Evolutionary conservation across 2,113 vertebrate species (phyloP).

Genomic region (Rhabdomys dilectus): DNA sequence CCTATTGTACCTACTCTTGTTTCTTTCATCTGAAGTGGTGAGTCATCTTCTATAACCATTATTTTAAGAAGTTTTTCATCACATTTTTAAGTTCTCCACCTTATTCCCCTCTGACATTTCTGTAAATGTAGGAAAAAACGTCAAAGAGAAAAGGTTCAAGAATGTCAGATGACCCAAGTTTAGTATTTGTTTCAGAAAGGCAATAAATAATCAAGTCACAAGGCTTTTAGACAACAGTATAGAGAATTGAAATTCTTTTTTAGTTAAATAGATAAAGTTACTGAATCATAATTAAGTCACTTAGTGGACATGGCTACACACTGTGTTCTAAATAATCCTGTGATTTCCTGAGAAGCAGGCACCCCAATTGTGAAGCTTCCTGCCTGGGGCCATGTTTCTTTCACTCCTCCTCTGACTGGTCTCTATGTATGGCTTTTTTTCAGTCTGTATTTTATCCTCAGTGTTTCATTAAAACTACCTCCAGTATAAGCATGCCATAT

Average conservation of each 20-base stretch:
- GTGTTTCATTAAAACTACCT: conserved; percentile 71
- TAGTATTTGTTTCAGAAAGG: conserved; percentile 6
- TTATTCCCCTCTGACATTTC: neutral
- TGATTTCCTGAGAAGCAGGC: neutral
- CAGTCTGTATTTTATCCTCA: neutral
- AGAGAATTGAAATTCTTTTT: conserved; percentile 15
- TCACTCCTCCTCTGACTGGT: neutral
- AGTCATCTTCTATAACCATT: conserved; percentile 24
- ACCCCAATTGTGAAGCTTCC: neutral
- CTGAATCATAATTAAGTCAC: neutral
- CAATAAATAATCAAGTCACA: neutral
- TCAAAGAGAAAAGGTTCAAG: neutral
- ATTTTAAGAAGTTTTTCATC: neutral
- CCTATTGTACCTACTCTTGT: neutral
- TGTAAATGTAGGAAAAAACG: conserved; percentile 11
- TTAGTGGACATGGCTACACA: neutral
- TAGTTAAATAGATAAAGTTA: conserved; percentile 40
- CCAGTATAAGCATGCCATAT: conserved; percentile 33
- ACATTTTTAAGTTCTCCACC: neutral
- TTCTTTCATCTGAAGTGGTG: neutral
- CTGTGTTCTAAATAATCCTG: neutral
- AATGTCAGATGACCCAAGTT: conserved; percentile 7
- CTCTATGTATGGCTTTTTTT: conserved; percentile 3
- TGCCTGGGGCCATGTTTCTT: conserved; percentile 35
- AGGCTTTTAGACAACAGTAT: neutral